Conservation (phyloP, 2,888 invertebrate genomes). For the Synergus laeviventris region DNA sequence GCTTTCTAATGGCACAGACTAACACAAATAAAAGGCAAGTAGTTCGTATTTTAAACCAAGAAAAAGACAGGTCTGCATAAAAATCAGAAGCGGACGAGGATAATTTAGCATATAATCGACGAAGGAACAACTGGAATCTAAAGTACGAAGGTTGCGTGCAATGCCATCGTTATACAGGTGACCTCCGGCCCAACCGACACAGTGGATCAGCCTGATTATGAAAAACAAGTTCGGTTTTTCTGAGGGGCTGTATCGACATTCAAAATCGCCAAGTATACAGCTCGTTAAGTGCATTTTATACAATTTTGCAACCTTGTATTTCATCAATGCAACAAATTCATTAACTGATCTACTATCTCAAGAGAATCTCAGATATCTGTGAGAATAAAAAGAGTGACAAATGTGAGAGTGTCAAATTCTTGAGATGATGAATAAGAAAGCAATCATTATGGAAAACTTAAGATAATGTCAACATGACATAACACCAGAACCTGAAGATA, state of each 20-base stretch:
- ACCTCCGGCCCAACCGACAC: constrained; percentile 6
- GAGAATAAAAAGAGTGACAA: too few relatives aligned
- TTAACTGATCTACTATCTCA: too few relatives aligned
- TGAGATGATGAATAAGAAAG: too few relatives aligned
- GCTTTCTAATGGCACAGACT: constrained; percentile 12
- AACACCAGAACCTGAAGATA: not conserved
- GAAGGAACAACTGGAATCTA: constrained; percentile 25
- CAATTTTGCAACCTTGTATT: not conserved
- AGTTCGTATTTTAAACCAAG: constrained; percentile 12
- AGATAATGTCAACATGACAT: not conserved
- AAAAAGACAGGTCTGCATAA: constrained; percentile 33
- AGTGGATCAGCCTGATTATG: constrained; percentile 1
- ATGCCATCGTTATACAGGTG: constrained; percentile 19
- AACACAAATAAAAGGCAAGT: constrained; percentile 7
- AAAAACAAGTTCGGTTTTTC: constrained; percentile 18
- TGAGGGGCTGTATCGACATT: not conserved
- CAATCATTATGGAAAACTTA: not conserved
- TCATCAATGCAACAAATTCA: too few relatives aligned
- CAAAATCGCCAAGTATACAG: not conserved
- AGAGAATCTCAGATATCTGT: too few relatives aligned
- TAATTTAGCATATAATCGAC: constrained; percentile 36
- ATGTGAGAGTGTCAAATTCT: too few relatives aligned
- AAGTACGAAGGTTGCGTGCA: constrained; percentile 37
- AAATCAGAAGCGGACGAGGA: constrained; percentile 14
- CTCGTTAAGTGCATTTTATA: not conserved